Percentiles rank a stretch among this genome's conserved stretches.
Conservation (phyloP, 2,113 vertebrate species). For the Vulpes ferrilata region DNA sequence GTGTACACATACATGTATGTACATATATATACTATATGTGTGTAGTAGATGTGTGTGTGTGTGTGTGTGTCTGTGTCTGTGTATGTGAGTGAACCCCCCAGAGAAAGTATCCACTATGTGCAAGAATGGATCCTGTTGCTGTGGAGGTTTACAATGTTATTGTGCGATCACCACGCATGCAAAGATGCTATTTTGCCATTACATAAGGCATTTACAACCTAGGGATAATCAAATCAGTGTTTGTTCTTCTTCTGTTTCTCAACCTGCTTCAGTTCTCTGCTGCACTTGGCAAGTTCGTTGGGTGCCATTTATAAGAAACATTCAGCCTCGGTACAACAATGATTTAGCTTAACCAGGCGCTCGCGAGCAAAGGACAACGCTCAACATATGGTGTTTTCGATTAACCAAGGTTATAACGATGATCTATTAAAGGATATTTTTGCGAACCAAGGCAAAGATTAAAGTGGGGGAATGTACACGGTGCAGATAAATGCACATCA, state of each 20-base stretch:
- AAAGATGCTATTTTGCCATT: background rate
- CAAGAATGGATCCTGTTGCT: background rate
- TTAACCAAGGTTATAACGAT: background rate
- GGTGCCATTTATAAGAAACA: conserved; percentile 7
- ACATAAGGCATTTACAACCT: background rate
- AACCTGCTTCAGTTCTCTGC: conserved; percentile 58
- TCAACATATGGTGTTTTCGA: background rate
- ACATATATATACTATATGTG: background rate
- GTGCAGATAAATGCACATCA: background rate
- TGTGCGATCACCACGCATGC: background rate
- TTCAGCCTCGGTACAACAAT: background rate
- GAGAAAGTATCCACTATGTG: background rate
- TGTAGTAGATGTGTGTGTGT: background rate
- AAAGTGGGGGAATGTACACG: background rate
- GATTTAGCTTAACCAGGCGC: conserved; percentile 4
- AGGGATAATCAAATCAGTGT: background rate
- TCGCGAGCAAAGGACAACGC: background rate
- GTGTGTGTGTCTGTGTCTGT: too few relatives aligned
- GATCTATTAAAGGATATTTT: background rate
- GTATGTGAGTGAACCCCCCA: background rate
- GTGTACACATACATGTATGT: background rate
- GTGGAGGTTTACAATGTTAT: background rate
- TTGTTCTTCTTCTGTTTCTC: conserved; percentile 36
- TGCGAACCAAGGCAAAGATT: background rate
- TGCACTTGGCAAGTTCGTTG: conserved; percentile 18